Conservation (phyloP, 1,140 invertebrate genomes). For the Pseudomyrmex gracilis region DNA sequence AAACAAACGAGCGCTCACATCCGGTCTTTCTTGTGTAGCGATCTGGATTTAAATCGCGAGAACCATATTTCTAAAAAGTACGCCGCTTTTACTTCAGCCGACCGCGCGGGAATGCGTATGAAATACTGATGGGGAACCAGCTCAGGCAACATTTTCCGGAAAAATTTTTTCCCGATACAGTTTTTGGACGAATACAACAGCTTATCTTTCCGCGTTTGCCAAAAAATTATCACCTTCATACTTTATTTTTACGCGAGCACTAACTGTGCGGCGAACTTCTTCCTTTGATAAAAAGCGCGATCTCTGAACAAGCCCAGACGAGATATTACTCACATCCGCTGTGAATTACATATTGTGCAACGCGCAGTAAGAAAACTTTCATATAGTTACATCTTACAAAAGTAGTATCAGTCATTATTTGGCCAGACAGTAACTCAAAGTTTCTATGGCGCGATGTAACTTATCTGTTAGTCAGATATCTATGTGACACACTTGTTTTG, state of each 20-base stretch:
- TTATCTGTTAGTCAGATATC: no score
- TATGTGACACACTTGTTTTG: no score
- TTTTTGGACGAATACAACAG: not conserved
- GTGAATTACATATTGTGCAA: constrained; percentile 1
- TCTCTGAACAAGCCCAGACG: constrained; percentile 17
- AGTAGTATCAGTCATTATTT: constrained; percentile 28
- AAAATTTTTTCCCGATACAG: constrained; percentile 52
- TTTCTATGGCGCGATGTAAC: not conserved
- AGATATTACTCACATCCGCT: constrained; percentile 22
- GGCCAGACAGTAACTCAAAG: not conserved
- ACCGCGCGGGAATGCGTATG: constrained; percentile 6
- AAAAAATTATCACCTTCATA: constrained; percentile 54
- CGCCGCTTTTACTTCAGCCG: constrained; percentile 32
- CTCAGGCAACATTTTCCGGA: constrained; percentile 43
- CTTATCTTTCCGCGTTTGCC: constrained; percentile 27
- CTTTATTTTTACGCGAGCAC: constrained; percentile 46
- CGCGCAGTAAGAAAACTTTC: not conserved
- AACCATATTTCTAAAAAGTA: constrained; percentile 39
- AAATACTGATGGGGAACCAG: constrained; percentile 23
- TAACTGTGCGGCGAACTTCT: not conserved
- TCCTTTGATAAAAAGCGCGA: constrained; percentile 26
- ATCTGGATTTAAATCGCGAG: constrained; percentile 46
- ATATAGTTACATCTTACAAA: not conserved
- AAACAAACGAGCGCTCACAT: constrained; percentile 32
- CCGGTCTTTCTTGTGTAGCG: not conserved